Conservation (phyloP, 2,888 invertebrate species). For the Brachyptera putata region DNA sequence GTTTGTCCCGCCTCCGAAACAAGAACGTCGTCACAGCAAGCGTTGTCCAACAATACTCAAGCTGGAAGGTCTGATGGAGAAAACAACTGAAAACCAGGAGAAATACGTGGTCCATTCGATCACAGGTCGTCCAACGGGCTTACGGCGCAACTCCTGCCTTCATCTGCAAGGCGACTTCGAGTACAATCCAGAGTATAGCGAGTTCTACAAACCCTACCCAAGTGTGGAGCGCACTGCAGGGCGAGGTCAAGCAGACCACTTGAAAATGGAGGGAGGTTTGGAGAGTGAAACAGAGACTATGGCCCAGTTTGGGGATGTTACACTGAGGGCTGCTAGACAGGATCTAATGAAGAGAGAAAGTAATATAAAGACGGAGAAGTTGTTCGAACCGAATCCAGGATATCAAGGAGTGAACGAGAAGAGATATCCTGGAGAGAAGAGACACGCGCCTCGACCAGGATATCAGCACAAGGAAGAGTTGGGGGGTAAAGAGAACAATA, state of each 20-base stretch:
- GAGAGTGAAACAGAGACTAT: conserved; percentile 21
- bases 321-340: conserved; percentile 16
- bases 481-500: background rate
- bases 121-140: conserved; percentile 44
- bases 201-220: conserved; percentile 46
- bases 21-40: conserved; percentile 20
- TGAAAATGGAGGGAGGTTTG: conserved; percentile 23
- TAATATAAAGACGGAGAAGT: conserved; percentile 24
- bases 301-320: conserved; percentile 1
- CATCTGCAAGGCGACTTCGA: conserved; percentile 49
- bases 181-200: conserved; percentile 46
- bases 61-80: conserved; percentile 49
- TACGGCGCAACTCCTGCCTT: conserved; percentile 46
- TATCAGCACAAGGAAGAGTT: background rate
- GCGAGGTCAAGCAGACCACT: conserved; percentile 30
- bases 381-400: conserved; percentile 20
- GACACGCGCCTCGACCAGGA: background rate
- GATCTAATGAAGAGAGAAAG: conserved; percentile 9
- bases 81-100: conserved; percentile 49
- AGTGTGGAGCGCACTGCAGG: conserved; percentile 45
- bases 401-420: background rate
- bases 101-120: conserved; percentile 44
- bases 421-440: background rate
- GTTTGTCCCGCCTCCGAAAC: conserved; percentile 42
- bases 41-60: conserved; percentile 38